Evolutionary conservation across 1,140 invertebrate species (phyloP).

Genomic region (Aphelenchoides besseyi): DNA sequence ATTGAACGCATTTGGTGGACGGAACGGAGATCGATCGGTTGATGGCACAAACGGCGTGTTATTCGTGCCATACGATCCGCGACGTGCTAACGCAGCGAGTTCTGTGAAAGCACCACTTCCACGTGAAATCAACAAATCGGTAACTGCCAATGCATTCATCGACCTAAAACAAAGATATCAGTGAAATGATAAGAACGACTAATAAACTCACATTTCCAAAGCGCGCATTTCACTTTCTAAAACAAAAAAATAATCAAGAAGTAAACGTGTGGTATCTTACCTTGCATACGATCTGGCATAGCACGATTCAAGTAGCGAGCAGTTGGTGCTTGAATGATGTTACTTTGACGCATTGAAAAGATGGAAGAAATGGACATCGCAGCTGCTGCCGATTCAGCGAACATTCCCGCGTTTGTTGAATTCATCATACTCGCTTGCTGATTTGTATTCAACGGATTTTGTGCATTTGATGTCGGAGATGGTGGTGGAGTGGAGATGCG

Average conservation of each 20-base stretch:
- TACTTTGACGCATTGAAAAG: slow-evolving; percentile 14
- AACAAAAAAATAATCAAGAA: slow-evolving; percentile 21
- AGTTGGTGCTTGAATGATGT: slow-evolving; percentile 12
- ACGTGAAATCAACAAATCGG: slow-evolving; percentile 19
- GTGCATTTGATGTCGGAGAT: background rate
- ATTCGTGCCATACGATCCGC: background rate
- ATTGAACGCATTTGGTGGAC: background rate
- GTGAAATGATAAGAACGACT: too few relatives aligned
- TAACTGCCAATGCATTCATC: slow-evolving; percentile 41
- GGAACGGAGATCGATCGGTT: background rate
- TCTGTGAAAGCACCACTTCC: slow-evolving; percentile 1
- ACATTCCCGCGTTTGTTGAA: background rate
- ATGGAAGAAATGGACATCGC: slow-evolving; percentile 9
- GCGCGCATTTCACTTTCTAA: slow-evolving; percentile 39
- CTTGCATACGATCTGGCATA: background rate
- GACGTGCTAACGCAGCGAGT: background rate
- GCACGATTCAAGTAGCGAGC: background rate
- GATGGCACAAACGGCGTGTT: background rate
- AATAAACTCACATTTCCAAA: slow-evolving; percentile 50
- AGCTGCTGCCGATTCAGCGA: slow-evolving; percentile 15
- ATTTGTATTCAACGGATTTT: background rate
- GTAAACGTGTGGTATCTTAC: background rate
- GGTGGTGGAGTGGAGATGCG: background rate
- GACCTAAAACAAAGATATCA: too few relatives aligned
- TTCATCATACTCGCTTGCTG: background rate